A percentile compares a stretch with the other conserved stretches of the same genome.
Conservation (phyloP, 2,113 vertebrate genomes). For the Hippocampus barbouri region DNA sequence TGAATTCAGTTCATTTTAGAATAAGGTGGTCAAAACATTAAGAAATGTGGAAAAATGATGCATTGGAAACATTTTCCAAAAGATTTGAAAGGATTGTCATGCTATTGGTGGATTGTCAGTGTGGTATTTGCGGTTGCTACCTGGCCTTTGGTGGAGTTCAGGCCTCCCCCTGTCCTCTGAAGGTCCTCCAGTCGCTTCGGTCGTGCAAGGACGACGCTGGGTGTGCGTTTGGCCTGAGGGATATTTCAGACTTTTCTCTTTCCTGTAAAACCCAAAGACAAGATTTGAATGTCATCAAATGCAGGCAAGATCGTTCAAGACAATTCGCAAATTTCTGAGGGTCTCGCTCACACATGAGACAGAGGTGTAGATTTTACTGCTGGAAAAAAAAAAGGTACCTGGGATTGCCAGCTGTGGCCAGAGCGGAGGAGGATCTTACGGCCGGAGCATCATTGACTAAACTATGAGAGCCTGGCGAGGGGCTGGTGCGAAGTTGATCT, state of each 20-base stretch:
- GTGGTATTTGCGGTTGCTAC: slow-evolving; percentile 25
- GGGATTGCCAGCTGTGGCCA: slow-evolving; percentile 10
- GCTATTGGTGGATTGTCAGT: background rate
- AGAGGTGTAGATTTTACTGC: background rate
- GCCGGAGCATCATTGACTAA: slow-evolving; percentile 1
- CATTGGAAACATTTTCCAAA: too few relatives aligned
- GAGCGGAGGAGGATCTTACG: slow-evolving; percentile 7
- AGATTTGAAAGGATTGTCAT: background rate
- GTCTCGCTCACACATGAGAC: too few relatives aligned
- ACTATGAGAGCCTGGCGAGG: slow-evolving; percentile 33
- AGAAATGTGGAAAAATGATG: background rate
- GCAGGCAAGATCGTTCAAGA: background rate
- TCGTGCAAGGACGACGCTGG: slow-evolving; percentile 27
- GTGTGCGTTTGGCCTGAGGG: slow-evolving; percentile 26
- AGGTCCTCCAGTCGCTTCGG: slow-evolving; percentile 25
- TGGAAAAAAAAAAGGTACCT: slow-evolving; percentile 39
- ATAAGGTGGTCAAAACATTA: too few relatives aligned
- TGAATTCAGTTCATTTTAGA: too few relatives aligned
- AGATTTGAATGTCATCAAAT: slow-evolving; percentile 2
- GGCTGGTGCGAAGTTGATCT: slow-evolving; percentile 71
- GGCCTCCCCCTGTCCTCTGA: slow-evolving; percentile 35
- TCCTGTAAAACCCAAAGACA: slow-evolving; percentile 52
- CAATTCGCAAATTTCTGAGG: background rate
- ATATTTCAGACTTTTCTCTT: slow-evolving; percentile 28
- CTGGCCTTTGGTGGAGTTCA: slow-evolving; percentile 68